Evolutionary conservation across 1,140 invertebrate genomes (phyloP), one percentile per base, ranked within the genome.

Genomic region (Zaprionus tsacasi): DNA sequence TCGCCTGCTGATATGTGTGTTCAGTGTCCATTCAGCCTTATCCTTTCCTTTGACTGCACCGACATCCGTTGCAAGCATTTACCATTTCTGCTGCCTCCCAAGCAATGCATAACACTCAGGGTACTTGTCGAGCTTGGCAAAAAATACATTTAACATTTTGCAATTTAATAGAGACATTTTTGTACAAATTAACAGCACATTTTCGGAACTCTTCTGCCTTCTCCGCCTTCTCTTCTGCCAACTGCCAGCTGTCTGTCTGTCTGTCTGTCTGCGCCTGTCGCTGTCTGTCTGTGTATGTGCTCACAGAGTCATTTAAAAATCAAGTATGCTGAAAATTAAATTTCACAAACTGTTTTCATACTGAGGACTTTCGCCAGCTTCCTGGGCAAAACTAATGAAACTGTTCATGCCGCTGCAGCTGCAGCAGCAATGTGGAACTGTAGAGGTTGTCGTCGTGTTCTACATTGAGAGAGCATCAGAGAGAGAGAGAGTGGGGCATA

Each of bases 251-350:
- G 10, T 7, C n/a, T 48, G 15, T 48, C n/a, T n/a, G 25, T 13
- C 27, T 30, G 7, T 10, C 40, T 45, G 40, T 45, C 13, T 43
- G 6, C 1, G n/a, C 2, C n/a, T 43, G n/a, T 12, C 45, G 11
- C 45, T 6, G 3, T 7, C n/a, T 17, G 45, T 48, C n/a, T n/a
- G 21, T 50, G 13, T 52, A 15, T 38, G 15, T 25, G 25, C 43
- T 12, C 43, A n/a, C 21, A n/a, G 40, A 50, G 63, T 35, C 79
- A 72, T 87, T 70, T 79, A 61, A 79, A 82, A 87, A 82, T 86
- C 79, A 82, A 88, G 79, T 74, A 68, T 76, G 83, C 79, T 79
- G 82, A 86, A 86, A 86, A 86, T 87, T 79, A 79, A 87, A 87
- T 86, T 82, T 79, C 76, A 56, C 61, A 78, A 82, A 82, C 79